phyloP scores from a whole-genome alignment of 2,888 invertebrate genomes.

The Cotesia congregata region DNA sequence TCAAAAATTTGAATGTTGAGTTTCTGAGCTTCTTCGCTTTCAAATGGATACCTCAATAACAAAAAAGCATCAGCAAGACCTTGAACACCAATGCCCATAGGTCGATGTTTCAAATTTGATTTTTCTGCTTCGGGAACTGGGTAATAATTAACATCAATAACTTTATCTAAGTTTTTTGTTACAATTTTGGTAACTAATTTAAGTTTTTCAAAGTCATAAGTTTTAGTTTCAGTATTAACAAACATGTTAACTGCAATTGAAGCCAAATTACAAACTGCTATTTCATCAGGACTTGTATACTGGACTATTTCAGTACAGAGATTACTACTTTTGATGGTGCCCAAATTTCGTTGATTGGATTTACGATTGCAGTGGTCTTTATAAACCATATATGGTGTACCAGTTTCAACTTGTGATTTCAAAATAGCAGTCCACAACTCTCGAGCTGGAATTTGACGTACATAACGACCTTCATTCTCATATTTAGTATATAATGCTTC shows the following conservation, averaged over 20 bases:
- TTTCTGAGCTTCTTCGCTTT: conserved; percentile 85
- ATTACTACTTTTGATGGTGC: conserved; percentile 98
- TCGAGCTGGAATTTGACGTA: conserved; percentile 84
- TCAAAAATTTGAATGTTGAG: conserved; percentile 98
- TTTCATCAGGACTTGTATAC: conserved; percentile 92
- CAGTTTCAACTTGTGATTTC: conserved; percentile 96
- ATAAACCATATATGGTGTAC: conserved; percentile 97
- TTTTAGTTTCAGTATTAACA: conserved; percentile 81
- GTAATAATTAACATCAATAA: conserved; percentile 97
- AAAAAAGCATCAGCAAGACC: conserved; percentile 98
- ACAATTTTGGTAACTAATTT: conserved; percentile 90
- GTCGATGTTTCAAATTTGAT: conserved; percentile 90
- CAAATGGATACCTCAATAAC: conserved; percentile 92
- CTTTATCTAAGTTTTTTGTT: conserved; percentile 93
- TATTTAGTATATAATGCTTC: conserved; percentile 89
- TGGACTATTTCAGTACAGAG: conserved; percentile 98
- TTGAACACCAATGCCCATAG: conserved; percentile 95
- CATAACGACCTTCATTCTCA: conserved; percentile 82
- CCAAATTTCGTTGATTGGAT: conserved; percentile 97
- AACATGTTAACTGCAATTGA: conserved; percentile 97
- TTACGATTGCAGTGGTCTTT: conserved; percentile 97
- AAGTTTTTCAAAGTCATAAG: conserved; percentile 89
- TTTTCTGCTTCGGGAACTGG: conserved; percentile 89
- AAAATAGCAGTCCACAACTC: conserved; percentile 94
- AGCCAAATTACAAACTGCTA: conserved; percentile 98